A percentile compares a stretch with the other conserved stretches of the same genome.
phyloP scores from a whole-genome alignment of 2,797 vertebrate species.

The Loriculus beryllinus region DNA sequence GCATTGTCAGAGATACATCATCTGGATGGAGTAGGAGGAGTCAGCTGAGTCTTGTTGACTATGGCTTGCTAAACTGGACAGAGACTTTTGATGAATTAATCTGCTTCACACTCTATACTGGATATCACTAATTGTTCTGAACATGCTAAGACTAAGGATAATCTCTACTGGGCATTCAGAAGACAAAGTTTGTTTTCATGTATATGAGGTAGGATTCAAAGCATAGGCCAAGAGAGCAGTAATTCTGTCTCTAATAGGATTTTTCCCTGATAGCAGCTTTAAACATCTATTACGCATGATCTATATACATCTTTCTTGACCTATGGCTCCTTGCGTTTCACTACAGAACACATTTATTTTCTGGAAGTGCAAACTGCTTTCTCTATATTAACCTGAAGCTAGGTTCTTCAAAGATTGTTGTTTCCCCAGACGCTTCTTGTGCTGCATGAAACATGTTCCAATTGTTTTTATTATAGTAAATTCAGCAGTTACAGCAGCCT shows the following conservation, averaged over 20 bases:
- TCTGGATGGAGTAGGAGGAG: not conserved
- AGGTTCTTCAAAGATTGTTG: not conserved
- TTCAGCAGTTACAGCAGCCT: not conserved
- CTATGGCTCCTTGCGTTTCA: not conserved
- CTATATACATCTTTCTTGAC: not conserved
- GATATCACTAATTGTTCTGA: not conserved
- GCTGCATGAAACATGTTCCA: not conserved
- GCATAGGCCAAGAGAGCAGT: not conserved
- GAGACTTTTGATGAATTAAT: not conserved
- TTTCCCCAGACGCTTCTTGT: not conserved
- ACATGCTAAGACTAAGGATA: not conserved
- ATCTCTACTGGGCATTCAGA: not conserved
- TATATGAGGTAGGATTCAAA: not conserved
- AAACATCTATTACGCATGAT: not conserved
- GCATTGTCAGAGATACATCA: not conserved
- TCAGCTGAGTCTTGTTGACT: not conserved
- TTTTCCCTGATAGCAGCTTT: not conserved
- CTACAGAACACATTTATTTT: not conserved
- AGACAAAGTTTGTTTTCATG: not conserved
- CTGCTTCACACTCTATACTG: not conserved
- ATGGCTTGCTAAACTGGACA: not conserved
- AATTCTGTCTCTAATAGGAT: rapidly evolving
- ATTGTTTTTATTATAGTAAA: not conserved
- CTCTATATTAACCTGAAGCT: not conserved
- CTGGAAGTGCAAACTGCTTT: not conserved